Base-by-base conservation (phyloP, 2,113 vertebrate genomes). In the Pavo muticus region DNA sequence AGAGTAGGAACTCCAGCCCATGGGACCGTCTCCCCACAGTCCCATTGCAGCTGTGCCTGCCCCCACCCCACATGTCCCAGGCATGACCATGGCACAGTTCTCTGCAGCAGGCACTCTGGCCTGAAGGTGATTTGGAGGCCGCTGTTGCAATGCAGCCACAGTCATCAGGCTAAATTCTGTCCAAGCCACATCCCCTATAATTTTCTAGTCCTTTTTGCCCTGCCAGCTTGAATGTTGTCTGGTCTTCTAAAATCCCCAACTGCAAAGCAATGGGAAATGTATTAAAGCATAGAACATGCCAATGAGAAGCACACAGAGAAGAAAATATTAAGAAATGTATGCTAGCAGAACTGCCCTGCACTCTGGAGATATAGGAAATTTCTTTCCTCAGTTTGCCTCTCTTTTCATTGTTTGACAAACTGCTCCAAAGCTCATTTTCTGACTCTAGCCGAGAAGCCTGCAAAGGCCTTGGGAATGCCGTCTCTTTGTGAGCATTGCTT, bases 11-110 rank as follows among this genome's bases (percentile, higher is more conserved):
- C 29, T 87, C 29, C 70, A 82, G 81, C 12, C n/a, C 23, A 8
- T 3, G n/a, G n/a, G 4, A 39, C 37, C 4, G 2, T 8, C 29
- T 42, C 14, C 14, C 18, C 10, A 10, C 7, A 60, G 24, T 39
- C 39, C 61, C 0, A 0, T 11, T 48, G 48, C 24, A 71, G 7
- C 11, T 50, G 17, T 2, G 0, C 27, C n/a, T 76, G 11, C 14
- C 27, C 40, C 40, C 32, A 16, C 60, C 32, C 25, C 11, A 0
- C 25, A 25, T 50, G 7, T 59, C 25, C 37, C 4, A 9, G 24
- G 50, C 14, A 69, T 15, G 57, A 17, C 25, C 39, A 61, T 1
- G 3, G 70, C 25, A 64, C 14, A 57, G 19, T 12, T 78, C 25
- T 73, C 23, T 2, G 2, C 39, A 71, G 17, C 60, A 35, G 27